A percentile compares a stretch with the other conserved stretches of the same genome.
These are phyloP conservation scores for Choloepus hoffmanni DNA, from an alignment of 2,113 vertebrate species.

Conservation along the genomic window DNA sequence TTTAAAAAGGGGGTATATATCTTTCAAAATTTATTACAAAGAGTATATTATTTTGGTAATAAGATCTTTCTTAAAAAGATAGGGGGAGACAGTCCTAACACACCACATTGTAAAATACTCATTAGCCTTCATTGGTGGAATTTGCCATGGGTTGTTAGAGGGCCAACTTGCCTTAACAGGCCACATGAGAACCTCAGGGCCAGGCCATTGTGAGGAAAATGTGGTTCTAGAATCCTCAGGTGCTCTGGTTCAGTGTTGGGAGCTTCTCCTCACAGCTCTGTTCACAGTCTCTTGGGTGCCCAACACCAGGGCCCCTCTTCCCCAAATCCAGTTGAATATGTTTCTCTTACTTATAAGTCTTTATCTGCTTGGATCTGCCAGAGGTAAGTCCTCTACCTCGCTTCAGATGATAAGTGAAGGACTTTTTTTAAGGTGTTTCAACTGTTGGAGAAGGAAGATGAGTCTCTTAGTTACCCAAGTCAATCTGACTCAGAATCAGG, in stretches of 20 bases:
- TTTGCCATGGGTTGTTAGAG: neutral
- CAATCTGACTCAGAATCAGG: neutral
- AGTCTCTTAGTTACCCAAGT: constrained; percentile 39
- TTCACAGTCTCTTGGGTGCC: constrained; percentile 45
- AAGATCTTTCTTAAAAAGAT: neutral
- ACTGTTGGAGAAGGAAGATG: constrained; percentile 4
- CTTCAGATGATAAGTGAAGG: neutral
- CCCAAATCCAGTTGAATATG: constrained; percentile 65
- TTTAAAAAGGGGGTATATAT: neutral
- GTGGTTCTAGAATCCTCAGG: constrained; percentile 73
- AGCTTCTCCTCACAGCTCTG: constrained; percentile 36
- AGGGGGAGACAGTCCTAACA: neutral
- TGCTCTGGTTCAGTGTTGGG: neutral
- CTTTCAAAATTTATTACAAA: constrained; percentile 55
- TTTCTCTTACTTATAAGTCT: constrained; percentile 72
- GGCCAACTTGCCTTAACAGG: neutral
- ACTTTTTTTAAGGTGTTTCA: neutral
- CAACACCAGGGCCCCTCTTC: constrained; percentile 20
- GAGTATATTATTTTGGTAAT: neutral
- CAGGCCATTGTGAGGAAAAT: constrained; percentile 70
- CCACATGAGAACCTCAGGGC: neutral
- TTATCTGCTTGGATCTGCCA: constrained; percentile 62
- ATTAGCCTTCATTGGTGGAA: neutral
- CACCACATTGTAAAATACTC: neutral
- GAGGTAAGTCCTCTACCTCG: constrained; percentile 70